Evolutionary conservation across 2,113 vertebrate genomes (phyloP).

Genomic region (Tichodroma muraria): DNA sequence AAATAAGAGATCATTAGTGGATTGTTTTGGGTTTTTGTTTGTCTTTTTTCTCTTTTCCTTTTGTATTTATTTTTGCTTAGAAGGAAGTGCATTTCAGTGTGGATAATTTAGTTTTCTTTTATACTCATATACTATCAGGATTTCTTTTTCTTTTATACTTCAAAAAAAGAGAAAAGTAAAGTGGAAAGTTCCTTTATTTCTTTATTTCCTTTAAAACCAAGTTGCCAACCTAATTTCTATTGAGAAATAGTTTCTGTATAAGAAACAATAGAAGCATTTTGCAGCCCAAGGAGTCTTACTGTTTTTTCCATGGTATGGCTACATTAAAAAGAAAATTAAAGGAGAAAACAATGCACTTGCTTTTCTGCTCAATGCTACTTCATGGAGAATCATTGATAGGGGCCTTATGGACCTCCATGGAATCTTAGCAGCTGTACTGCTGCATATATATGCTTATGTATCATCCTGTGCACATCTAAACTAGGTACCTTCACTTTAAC

Average conservation of each 20-base stretch:
- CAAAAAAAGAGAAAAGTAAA: neutral
- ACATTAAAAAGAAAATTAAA: neutral
- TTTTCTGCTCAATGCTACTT: neutral
- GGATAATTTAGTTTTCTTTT: neutral
- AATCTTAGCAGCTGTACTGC: neutral
- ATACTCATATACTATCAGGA: neutral
- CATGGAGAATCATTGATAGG: neutral
- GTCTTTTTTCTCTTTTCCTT: neutral
- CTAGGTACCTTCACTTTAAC: neutral
- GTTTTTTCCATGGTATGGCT: neutral
- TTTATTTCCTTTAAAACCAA: neutral
- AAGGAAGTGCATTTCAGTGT: neutral
- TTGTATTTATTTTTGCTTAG: neutral
- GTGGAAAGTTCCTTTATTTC: neutral
- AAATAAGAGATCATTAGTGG: neutral
- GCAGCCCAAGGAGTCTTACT: neutral
- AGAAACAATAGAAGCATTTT: neutral
- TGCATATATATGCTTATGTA: neutral
- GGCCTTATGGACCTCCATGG: neutral
- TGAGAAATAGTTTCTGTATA: neutral
- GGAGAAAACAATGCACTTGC: neutral
- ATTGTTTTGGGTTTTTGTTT: neutral
- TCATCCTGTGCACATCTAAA: neutral
- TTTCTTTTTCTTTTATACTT: no score
- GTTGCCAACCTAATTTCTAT: neutral